Evolutionary conservation across 2,888 invertebrate genomes (phyloP), one percentile per base, ranked within the genome.

Genomic region (Eupithecia inturbata): DNA sequence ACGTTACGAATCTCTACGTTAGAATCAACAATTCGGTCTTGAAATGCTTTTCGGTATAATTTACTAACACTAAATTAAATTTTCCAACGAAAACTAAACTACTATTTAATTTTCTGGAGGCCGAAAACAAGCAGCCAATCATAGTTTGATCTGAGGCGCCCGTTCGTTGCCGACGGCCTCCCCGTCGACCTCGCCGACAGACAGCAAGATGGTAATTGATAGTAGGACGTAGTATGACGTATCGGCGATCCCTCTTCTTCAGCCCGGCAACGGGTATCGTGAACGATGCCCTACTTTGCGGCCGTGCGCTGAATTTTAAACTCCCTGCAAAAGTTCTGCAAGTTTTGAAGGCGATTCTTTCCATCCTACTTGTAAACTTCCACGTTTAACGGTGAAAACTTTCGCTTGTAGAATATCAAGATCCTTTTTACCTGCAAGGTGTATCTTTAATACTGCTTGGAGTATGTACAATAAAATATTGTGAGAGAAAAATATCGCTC

Each of bases 291-390:
- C 73, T 63, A 68, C 63, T 70, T 70, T 36, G 67, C 9, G 70
- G 69, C 66, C 70, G 63, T 75, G 75, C 53, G 72, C 68, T 53
- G 70, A 70, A 72, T 75, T 70, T 75, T 63, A 68, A 70, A 72
- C 64, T 70, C 67, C 39, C 62, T 66, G 49, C 41, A 53, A 71
- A 71, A 75, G 69, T 72, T 72, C 39, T 31, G 12, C 57, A 71
- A 75, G 69, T 72, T 72, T 67, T 31, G 12, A 70, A 67, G 71
- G 68, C 68, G 31, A 68, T 74, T 69, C 66, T 63, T 69, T 72
- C 28, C 45, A 66, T 33, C 71, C 36, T 41, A 66, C 60, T 33
- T 57, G 66, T 66, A 66, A 66, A 66, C 66, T 66, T 66, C 39
- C 39, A 39, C 66, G 66, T 66, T 66, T 66, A 66, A 66, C 66